Conservation (phyloP, 2,113 vertebrate genomes). For the Dermatemys mawii region DNA sequence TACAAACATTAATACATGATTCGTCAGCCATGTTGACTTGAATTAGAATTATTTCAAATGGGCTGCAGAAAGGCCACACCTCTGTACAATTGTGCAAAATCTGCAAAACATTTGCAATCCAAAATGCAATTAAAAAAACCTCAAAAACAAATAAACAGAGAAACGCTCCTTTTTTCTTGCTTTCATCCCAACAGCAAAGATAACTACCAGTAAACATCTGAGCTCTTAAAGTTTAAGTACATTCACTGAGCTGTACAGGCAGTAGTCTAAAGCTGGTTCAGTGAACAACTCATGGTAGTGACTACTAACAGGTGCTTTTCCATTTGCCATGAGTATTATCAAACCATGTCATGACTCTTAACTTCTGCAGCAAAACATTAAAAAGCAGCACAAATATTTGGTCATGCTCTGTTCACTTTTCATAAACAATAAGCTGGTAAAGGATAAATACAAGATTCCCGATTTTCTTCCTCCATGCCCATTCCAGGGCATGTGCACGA, state of each 20-base stretch:
- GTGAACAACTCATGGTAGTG: conserved; percentile 66
- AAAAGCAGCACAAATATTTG: conserved; percentile 75
- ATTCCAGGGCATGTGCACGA: not conserved
- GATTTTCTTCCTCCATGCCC: conserved; percentile 34
- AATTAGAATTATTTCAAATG: conserved; percentile 78
- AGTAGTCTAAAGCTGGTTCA: conserved; percentile 74
- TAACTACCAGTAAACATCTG: conserved; percentile 69
- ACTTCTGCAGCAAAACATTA: conserved; percentile 72
- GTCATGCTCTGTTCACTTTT: conserved; percentile 72
- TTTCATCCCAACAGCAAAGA: conserved; percentile 70
- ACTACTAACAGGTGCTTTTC: conserved; percentile 58
- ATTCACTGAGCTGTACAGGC: conserved; percentile 83
- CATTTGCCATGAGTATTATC: conserved; percentile 53
- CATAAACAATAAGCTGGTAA: conserved; percentile 60
- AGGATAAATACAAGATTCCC: conserved; percentile 63
- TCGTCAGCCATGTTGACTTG: conserved; percentile 74
- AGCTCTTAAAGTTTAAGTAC: conserved; percentile 79
- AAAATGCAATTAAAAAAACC: conserved; percentile 39
- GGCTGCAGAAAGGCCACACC: conserved; percentile 85
- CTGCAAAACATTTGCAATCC: conserved; percentile 80
- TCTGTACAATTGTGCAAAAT: conserved; percentile 85
- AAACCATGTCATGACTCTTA: conserved; percentile 54
- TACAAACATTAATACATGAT: conserved; percentile 79
- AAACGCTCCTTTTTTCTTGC: conserved; percentile 57
- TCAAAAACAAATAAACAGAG: conserved; percentile 64